Percentiles rank a stretch among this genome's conserved stretches.
These are phyloP conservation scores for Ramazzottius varieornatus DNA, from an alignment of 2,888 invertebrate genomes.

Conservation along the genomic window DNA sequence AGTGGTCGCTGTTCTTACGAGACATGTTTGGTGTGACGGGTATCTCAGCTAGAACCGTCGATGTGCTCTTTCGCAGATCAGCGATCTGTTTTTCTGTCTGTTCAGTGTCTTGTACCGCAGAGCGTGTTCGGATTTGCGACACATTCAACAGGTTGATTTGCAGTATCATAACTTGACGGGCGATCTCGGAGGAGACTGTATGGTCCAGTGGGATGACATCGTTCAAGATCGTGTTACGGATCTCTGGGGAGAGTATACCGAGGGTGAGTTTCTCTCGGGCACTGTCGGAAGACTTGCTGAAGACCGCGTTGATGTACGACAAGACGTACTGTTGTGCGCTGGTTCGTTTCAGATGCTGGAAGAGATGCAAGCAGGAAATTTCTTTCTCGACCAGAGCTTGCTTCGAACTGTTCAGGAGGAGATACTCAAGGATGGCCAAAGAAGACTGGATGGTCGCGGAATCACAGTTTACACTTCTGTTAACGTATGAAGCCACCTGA, in stretches of 20 bases:
- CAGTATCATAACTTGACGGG: slow-evolving; percentile 8
- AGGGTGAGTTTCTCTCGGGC: background rate
- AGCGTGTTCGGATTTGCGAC: too few relatives aligned
- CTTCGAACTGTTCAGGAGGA: slow-evolving; percentile 61
- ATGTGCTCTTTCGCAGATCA: background rate
- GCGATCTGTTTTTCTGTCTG: background rate
- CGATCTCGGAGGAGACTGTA: slow-evolving; percentile 7
- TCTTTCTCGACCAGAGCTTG: slow-evolving; percentile 58
- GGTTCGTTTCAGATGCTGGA: slow-evolving; percentile 28
- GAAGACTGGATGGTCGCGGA: slow-evolving; percentile 55
- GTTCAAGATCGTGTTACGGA: background rate
- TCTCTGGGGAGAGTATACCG: background rate
- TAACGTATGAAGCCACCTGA: slow-evolving; percentile 38
- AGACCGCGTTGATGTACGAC: slow-evolving; percentile 72
- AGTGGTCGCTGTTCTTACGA: background rate
- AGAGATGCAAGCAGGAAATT: slow-evolving; percentile 58
- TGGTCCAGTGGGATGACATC: background rate
- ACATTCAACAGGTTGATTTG: background rate
- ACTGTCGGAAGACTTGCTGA: slow-evolving; percentile 50
- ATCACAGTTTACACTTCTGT: slow-evolving; percentile 30
- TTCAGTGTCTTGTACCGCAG: too few relatives aligned
- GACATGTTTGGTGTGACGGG: background rate
- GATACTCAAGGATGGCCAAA: slow-evolving; percentile 66
- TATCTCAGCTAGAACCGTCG: background rate
- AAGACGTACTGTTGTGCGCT: slow-evolving; percentile 74